A percentile compares a stretch with the other conserved stretches of the same genome.
Evolutionary conservation across 2,888 invertebrate species (phyloP).

Genomic region (Boloria selene): DNA sequence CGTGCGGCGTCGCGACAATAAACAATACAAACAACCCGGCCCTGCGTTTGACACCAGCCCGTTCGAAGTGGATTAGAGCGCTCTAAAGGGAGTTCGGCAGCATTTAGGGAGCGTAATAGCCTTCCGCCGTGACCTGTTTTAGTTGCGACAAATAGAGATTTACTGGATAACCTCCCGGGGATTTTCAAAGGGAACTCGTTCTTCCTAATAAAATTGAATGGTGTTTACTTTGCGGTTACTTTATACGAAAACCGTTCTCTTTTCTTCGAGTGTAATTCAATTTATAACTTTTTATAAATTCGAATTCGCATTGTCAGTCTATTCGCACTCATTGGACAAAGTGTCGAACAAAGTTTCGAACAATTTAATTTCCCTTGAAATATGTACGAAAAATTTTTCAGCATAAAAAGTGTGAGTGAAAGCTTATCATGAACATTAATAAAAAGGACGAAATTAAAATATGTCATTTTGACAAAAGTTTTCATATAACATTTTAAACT

Average conservation of each 20-base stretch:
- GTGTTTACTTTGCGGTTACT: slow-evolving; percentile 69
- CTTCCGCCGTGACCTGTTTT: slow-evolving; percentile 81
- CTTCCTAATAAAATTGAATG: slow-evolving; percentile 75
- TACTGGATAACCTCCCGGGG: slow-evolving; percentile 73
- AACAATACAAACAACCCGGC: slow-evolving; percentile 81
- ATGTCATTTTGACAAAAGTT: slow-evolving; percentile 30
- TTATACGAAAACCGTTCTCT: slow-evolving; percentile 53
- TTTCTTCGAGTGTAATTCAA: slow-evolving; percentile 46
- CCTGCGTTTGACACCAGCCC: slow-evolving; percentile 81
- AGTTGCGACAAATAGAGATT: slow-evolving; percentile 82
- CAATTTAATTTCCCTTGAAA: slow-evolving; percentile 70
- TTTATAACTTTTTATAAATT: slow-evolving; percentile 40
- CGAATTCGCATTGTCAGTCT: slow-evolving; percentile 55
- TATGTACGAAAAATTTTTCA: slow-evolving; percentile 61
- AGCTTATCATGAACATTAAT: slow-evolving; percentile 47
- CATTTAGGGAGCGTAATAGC: slow-evolving; percentile 81
- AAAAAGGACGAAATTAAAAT: slow-evolving; percentile 41
- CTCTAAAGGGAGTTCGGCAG: slow-evolving; percentile 79
- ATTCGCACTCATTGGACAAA: slow-evolving; percentile 59
- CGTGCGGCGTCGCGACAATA: slow-evolving; percentile 77
- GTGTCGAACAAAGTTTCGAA: slow-evolving; percentile 65
- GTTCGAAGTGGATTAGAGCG: slow-evolving; percentile 80
- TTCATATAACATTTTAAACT: slow-evolving; percentile 4
- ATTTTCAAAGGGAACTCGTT: slow-evolving; percentile 66
- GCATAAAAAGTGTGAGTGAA: slow-evolving; percentile 50